These are phyloP conservation scores for Latheticus oryzae DNA, from an alignment of 2,888 invertebrate genomes.

Conservation along the genomic window DNA sequence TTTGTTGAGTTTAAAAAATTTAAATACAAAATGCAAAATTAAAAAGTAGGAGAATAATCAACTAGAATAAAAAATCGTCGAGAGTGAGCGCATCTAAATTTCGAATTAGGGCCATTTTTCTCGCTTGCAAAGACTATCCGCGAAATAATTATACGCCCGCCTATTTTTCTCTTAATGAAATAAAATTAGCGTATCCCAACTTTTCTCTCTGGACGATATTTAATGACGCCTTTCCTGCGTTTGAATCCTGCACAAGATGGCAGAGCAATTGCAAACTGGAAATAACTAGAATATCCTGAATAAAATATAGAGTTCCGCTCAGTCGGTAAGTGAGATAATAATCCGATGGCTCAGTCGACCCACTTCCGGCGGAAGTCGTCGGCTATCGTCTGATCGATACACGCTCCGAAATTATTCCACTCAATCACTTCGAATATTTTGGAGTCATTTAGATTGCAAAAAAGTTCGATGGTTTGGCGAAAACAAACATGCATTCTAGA, in stretches of 20 bases:
- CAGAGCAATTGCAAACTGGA: constrained; percentile 58
- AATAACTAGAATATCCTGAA: constrained; percentile 61
- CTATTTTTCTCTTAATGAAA: constrained; percentile 26
- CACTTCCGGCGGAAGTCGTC: constrained; percentile 51
- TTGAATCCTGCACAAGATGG: constrained; percentile 53
- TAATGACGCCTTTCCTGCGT: constrained; percentile 7
- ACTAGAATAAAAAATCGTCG: constrained; percentile 6
- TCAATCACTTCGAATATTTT: constrained; percentile 44
- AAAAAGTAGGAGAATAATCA: constrained; percentile 8
- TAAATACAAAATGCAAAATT: background rate
- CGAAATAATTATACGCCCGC: constrained; percentile 16
- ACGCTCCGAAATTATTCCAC: constrained; percentile 43
- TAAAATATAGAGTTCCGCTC: constrained; percentile 61
- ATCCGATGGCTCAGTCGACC: constrained; percentile 57
- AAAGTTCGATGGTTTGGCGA: constrained; percentile 37
- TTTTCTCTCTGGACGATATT: constrained; percentile 4
- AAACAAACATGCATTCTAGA: constrained; percentile 45
- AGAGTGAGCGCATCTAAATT: constrained; percentile 19
- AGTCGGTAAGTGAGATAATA: constrained; percentile 41
- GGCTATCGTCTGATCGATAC: constrained; percentile 46
- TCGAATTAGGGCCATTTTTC: constrained; percentile 23
- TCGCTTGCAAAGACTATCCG: constrained; percentile 7
- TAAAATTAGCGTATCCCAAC: constrained; percentile 15
- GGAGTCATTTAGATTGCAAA: constrained; percentile 39
- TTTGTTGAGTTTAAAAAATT: too few relatives aligned